Percentiles rank a stretch among this genome's conserved stretches.
These are phyloP conservation scores for Drosophila atripex DNA, from an alignment of 2,888 invertebrate genomes.

Conservation along the genomic window DNA sequence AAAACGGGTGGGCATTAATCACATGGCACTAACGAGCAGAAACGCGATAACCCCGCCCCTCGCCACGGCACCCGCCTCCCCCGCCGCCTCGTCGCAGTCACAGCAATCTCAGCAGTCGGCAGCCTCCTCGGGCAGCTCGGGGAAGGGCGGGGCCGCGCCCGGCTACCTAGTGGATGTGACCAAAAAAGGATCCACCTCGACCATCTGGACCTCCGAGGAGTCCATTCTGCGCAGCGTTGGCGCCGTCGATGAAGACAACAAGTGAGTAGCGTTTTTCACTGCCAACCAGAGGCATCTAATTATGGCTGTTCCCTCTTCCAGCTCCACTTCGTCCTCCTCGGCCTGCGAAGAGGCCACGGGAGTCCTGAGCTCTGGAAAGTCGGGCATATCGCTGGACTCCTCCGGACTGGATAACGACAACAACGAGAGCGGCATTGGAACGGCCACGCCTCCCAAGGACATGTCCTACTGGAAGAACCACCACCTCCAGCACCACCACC, in stretches of 20 bases:
- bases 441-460: constrained; percentile 83
- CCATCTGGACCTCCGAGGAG: constrained; percentile 84
- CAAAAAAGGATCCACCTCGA: constrained; percentile 84
- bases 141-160: constrained; percentile 59
- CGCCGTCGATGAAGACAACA: constrained; percentile 84
- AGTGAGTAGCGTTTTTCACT: constrained; percentile 73
- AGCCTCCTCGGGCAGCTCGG: constrained; percentile 52
- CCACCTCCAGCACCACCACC: constrained; percentile 68
- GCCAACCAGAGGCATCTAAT: background rate
- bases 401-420: constrained; percentile 83
- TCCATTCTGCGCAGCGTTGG: constrained; percentile 83
- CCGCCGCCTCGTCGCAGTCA: constrained; percentile 24
- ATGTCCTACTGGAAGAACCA: constrained; percentile 81
- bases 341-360: constrained; percentile 83
- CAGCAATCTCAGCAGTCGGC: constrained; percentile 46
- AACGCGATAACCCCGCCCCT: constrained; percentile 71
- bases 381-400: constrained; percentile 83
- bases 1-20: constrained; percentile 82
- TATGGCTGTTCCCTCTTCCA: constrained; percentile 32
- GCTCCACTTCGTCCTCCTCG: constrained; percentile 84
- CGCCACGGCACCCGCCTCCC: constrained; percentile 27
- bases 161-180: constrained; percentile 81
- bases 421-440: constrained; percentile 83
- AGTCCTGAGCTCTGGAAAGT: constrained; percentile 83
- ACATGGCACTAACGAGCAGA: constrained; percentile 69